These are phyloP conservation scores for Gymnoscopelus microlampas DNA, from an alignment of 2,797 vertebrate genomes.

Conservation along the genomic window DNA sequence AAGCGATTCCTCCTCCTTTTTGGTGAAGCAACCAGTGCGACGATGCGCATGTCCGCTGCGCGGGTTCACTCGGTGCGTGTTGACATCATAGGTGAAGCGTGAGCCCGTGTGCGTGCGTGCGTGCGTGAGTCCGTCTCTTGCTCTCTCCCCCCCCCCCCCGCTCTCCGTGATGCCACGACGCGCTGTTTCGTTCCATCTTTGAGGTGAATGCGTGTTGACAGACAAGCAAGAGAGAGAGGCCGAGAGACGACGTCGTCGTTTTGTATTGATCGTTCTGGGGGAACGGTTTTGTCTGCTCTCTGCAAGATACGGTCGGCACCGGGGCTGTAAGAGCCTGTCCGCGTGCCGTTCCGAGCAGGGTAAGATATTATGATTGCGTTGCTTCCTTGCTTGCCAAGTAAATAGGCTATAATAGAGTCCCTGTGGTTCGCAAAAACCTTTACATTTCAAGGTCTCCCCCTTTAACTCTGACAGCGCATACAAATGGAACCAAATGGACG, in stretches of 20 bases:
- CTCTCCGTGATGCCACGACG: constrained; percentile 81
- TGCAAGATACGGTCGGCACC: constrained; percentile 38
- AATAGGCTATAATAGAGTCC: no score
- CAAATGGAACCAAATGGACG: no score
- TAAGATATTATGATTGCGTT: constrained; percentile 60
- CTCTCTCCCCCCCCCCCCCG: constrained; percentile 65
- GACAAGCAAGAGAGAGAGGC: constrained; percentile 46
- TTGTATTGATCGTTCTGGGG: constrained; percentile 47
- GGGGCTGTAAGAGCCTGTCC: constrained; percentile 58
- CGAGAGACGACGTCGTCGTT: constrained; percentile 37
- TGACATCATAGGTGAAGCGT: constrained; percentile 83
- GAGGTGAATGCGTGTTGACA: constrained; percentile 58
- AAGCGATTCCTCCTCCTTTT: constrained; percentile 57
- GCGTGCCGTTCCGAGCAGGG: constrained; percentile 67
- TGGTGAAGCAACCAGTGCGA: constrained; percentile 23
- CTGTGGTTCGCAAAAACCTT: no score
- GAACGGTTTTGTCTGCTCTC: constrained; percentile 45
- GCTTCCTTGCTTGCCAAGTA: constrained; percentile 41
- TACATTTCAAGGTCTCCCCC: no score
- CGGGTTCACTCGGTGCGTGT: constrained; percentile 66
- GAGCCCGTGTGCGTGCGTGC: constrained; percentile 69
- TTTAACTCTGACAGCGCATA: no score
- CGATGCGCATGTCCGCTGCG: constrained; percentile 55
- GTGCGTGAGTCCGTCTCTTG: constrained; percentile 11
- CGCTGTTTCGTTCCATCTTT: constrained; percentile 84